Evolutionary conservation across 2,888 invertebrate species (phyloP).

Genomic region (Melieria omissa): DNA sequence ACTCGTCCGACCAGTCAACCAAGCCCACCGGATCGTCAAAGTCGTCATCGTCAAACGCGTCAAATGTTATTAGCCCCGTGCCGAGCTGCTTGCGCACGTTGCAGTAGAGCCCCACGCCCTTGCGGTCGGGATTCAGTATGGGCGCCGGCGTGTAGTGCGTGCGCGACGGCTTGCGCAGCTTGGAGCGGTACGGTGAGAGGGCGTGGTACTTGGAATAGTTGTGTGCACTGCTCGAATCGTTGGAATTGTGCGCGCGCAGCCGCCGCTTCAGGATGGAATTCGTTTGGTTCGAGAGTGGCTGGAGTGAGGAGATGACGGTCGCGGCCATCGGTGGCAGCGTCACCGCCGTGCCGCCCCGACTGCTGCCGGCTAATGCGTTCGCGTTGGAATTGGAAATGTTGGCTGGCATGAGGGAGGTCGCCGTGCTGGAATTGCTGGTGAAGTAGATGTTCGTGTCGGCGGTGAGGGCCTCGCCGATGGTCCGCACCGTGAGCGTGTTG

Average conservation of each 20-base stretch:
- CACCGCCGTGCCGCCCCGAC: conserved; percentile 52
- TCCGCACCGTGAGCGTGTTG: neutral
- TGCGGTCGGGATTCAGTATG: conserved; percentile 90
- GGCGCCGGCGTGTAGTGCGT: conserved; percentile 91
- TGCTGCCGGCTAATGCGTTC: conserved; percentile 61
- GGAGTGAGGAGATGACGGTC: conserved; percentile 49
- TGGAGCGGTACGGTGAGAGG: conserved; percentile 62
- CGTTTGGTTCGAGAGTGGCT: conserved; percentile 61
- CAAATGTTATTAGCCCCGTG: conserved; percentile 53
- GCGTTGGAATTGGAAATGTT: conserved; percentile 68
- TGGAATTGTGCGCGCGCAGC: conserved; percentile 57
- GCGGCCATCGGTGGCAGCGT: conserved; percentile 17
- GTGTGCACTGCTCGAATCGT: conserved; percentile 46
- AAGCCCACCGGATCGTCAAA: conserved; percentile 63
- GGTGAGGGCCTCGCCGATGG: conserved; percentile 34
- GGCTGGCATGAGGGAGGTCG: conserved; percentile 48
- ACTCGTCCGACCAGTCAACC: conserved; percentile 68
- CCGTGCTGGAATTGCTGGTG: conserved; percentile 49
- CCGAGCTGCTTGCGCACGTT: conserved; percentile 61
- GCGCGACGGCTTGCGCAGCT: conserved; percentile 65
- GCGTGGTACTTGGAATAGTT: conserved; percentile 60
- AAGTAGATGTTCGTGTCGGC: conserved; percentile 53
- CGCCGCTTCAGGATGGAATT: conserved; percentile 64
- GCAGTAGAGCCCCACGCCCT: conserved; percentile 82
- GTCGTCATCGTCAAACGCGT: conserved; percentile 64